Evolutionary conservation across 2,113 vertebrate genomes (phyloP).

Genomic region (Lagopus muta): DNA sequence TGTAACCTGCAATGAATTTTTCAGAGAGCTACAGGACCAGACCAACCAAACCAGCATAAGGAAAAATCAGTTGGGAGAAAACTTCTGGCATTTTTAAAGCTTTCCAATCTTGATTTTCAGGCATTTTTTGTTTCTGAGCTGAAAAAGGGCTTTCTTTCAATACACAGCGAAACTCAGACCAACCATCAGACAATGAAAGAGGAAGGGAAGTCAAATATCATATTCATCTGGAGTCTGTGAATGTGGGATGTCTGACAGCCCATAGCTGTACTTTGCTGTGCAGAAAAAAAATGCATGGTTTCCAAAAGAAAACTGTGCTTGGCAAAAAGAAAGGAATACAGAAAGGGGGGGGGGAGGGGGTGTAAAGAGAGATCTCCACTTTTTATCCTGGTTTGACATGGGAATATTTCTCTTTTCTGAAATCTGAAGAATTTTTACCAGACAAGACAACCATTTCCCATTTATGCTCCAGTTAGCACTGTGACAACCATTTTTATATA

Average conservation of each 20-base stretch:
- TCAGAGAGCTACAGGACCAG: background rate
- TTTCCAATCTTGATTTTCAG: background rate
- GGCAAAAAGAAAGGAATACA: background rate
- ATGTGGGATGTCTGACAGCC: background rate
- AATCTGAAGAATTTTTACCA: background rate
- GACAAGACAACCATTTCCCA: background rate
- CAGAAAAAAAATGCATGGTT: background rate
- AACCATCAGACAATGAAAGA: background rate
- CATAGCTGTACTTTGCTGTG: background rate
- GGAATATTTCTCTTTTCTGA: background rate
- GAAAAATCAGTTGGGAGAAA: background rate
- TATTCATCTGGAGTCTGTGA: background rate
- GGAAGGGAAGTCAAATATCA: background rate
- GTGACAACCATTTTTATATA: background rate
- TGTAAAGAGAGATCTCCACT: background rate
- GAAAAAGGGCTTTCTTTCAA: background rate
- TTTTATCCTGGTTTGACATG: background rate
- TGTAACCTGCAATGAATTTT: background rate
- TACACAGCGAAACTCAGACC: background rate
- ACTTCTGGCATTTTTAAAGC: background rate
- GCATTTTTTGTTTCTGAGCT: fast-evolving
- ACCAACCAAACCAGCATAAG: background rate
- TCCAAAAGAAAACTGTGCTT: background rate
- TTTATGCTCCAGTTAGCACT: background rate
- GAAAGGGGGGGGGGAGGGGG: too few relatives aligned